Conservation (phyloP, 2,797 vertebrate species). For the Spinibarbus caldwelli region DNA sequence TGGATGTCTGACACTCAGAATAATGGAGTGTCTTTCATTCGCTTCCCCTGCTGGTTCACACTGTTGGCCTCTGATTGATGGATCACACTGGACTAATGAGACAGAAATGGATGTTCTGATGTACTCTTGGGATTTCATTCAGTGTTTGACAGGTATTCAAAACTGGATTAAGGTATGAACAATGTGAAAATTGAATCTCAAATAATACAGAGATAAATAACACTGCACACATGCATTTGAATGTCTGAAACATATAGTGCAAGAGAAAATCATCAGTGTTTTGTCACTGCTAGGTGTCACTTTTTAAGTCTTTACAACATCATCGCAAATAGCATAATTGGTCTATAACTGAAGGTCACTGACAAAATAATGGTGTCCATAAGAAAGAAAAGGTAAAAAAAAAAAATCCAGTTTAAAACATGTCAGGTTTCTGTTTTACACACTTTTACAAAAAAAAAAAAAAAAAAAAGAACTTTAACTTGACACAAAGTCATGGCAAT, state of each 20-base stretch:
- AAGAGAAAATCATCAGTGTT: not conserved
- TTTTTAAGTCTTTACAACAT: not conserved
- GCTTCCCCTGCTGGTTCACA: slow-evolving; percentile 36
- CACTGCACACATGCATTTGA: not conserved
- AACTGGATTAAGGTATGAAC: not conserved
- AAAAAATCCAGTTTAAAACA: too few species aligned
- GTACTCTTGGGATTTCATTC: slow-evolving; percentile 31
- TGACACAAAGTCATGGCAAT: too few species aligned
- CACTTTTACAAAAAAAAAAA: too few species aligned
- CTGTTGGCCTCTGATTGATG: slow-evolving; percentile 41
- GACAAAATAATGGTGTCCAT: not conserved
- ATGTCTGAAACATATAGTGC: not conserved
- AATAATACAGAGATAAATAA: slow-evolving; percentile 2
- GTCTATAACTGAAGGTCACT: not conserved
- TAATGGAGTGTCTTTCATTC: slow-evolving; percentile 51
- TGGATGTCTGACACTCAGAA: slow-evolving; percentile 55
- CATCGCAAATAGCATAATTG: not conserved
- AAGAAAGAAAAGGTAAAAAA: not conserved
- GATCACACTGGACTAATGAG: slow-evolving; percentile 40
- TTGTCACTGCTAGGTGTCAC: too few species aligned
- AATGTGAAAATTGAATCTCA: not conserved
- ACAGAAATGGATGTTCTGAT: slow-evolving; percentile 49
- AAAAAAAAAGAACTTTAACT: too few species aligned
- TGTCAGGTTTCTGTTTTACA: too few species aligned
- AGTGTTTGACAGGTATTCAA: slow-evolving; percentile 39